Evolutionary conservation across 2,888 invertebrate genomes (phyloP).

Genomic region (Melinaea menophilus): DNA sequence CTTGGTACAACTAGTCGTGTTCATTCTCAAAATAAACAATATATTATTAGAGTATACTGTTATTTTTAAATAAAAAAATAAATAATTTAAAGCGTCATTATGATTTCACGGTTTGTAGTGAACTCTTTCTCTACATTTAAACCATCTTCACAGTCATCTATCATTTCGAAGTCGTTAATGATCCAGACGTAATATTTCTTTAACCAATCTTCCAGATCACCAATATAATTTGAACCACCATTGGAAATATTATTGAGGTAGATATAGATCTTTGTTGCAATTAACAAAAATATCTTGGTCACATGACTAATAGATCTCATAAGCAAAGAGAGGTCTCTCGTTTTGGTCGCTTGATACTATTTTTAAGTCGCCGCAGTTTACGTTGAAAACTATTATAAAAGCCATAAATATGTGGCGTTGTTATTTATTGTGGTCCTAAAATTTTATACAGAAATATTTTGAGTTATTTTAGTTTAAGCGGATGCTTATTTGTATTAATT

Average conservation of each 20-base stretch:
- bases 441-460: constrained; percentile 55
- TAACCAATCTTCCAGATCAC: constrained; percentile 44
- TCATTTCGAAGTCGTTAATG: constrained; percentile 60
- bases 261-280: constrained; percentile 33
- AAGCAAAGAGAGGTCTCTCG: constrained; percentile 29
- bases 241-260: constrained; percentile 30
- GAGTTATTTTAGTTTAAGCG: constrained; percentile 47
- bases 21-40: too few species aligned
- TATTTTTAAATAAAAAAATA: constrained; percentile 22
- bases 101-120: constrained; percentile 30
- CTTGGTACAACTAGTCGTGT: too few species aligned
- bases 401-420: constrained; percentile 59
- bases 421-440: constrained; percentile 62
- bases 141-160: constrained; percentile 45
- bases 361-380: constrained; percentile 51
- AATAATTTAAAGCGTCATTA: constrained; percentile 4
- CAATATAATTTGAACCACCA: constrained; percentile 40
- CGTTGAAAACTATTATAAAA: constrained; percentile 63
- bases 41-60: too few species aligned
- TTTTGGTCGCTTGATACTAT: constrained; percentile 41
- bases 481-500: constrained; percentile 69
- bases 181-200: constrained; percentile 54
- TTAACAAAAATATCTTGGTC: constrained; percentile 39
- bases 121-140: constrained; percentile 38
- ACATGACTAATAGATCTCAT: not conserved